Conservation (phyloP, 2,797 vertebrate genomes). For the Balearica regulorum region DNA sequence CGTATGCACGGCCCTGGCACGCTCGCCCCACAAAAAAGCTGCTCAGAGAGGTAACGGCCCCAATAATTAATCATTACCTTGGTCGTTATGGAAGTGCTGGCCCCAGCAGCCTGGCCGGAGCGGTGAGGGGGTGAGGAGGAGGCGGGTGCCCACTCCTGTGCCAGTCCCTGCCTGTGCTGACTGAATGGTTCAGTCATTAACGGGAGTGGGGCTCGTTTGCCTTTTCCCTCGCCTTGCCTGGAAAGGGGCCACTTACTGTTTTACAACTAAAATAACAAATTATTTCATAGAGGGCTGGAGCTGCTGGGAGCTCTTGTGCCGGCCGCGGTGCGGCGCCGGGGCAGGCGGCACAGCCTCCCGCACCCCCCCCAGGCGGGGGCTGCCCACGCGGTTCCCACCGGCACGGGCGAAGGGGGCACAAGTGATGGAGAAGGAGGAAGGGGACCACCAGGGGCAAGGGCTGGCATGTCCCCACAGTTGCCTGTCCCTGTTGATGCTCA, state of each 20-base stretch:
- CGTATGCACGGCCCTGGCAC: fast-evolving
- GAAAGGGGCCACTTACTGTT: conserved; percentile 34
- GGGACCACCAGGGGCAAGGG: background rate
- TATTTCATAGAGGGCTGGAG: conserved; percentile 30
- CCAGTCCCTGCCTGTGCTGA: background rate
- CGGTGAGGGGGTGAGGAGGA: background rate
- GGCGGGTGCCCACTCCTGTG: fast-evolving
- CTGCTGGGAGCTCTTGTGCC: background rate
- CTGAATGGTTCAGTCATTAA: background rate
- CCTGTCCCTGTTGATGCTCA: background rate
- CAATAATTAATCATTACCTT: background rate
- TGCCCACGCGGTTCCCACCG: fast-evolving
- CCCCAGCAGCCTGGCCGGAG: background rate
- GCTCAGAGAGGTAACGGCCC: background rate
- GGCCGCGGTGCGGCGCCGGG: fast-evolving
- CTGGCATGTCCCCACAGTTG: background rate
- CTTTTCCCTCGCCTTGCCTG: background rate
- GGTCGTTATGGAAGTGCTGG: background rate
- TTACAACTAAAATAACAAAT: conserved; percentile 52
- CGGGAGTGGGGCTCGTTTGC: background rate
- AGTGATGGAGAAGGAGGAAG: background rate
- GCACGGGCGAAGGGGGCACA: background rate
- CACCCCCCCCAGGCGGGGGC: fast-evolving
- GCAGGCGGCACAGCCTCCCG: background rate
- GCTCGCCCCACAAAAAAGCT: background rate